phyloP scores from a whole-genome alignment of 35 echinoderm and acorn worm genomes.

The Nesometra sesokonis region DNA sequence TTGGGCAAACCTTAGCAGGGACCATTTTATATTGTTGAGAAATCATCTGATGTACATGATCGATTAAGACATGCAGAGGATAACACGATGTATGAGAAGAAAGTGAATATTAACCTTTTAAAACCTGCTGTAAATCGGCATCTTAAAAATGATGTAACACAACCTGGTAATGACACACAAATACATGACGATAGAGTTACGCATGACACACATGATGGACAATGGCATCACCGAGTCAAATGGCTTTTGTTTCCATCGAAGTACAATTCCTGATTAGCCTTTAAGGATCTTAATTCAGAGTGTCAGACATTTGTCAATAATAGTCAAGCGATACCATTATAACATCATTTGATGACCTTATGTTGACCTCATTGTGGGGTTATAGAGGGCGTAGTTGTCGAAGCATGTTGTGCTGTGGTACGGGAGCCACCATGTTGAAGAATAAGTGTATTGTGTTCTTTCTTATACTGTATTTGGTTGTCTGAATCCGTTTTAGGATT shows the following conservation, averaged over 20 bases:
- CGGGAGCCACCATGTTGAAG: too few relatives aligned
- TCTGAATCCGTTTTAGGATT: too few relatives aligned
- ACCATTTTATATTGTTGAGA: slow-evolving; percentile 17
- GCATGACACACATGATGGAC: not conserved
- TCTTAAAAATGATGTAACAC: not conserved
- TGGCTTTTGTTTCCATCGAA: not conserved
- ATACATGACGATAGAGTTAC: not conserved
- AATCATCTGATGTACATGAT: slow-evolving; percentile 22
- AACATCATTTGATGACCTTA: too few relatives aligned
- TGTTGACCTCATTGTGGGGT: too few relatives aligned
- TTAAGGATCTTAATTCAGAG: not conserved
- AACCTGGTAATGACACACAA: not conserved
- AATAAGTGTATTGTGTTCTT: too few relatives aligned
- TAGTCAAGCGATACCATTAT: too few relatives aligned
- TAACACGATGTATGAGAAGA: not conserved
- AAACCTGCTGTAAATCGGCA: slow-evolving; percentile 3
- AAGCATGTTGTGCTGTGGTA: too few relatives aligned
- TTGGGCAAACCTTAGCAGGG: slow-evolving; percentile 22
- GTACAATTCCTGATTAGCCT: not conserved
- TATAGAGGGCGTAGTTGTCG: too few relatives aligned
- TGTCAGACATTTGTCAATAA: not conserved
- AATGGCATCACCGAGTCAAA: slow-evolving; percentile 12
- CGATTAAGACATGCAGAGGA: not conserved
- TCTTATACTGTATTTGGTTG: too few relatives aligned
- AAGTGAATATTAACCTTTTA: slow-evolving; percentile 22